phyloP scores from a whole-genome alignment of 1,140 invertebrate genomes.

The Drosophila ercepeae region DNA sequence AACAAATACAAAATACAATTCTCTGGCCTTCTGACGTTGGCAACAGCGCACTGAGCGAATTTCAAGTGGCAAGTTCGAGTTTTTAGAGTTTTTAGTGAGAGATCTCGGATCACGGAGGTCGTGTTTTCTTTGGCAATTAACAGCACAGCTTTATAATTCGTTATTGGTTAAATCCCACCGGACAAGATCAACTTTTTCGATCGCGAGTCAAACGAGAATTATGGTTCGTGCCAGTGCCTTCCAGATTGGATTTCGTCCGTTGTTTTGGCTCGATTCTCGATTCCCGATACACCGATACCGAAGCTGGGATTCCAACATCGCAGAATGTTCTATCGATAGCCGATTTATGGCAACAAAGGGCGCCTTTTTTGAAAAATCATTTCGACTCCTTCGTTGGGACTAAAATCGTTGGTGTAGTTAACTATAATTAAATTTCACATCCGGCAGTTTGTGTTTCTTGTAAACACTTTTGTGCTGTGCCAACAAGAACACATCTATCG shows the following conservation, averaged over 20 bases:
- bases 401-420: neutral
- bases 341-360: neutral
- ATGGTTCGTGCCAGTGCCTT: neutral
- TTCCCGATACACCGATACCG: neutral
- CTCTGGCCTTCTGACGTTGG: slow-evolving; percentile 26
- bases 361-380: neutral
- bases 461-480: no score
- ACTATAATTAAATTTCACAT: neutral
- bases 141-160: slow-evolving; percentile 11
- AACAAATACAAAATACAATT: neutral
- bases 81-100: neutral
- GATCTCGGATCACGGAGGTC: slow-evolving; percentile 18
- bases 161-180: neutral
- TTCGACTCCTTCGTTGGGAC: neutral
- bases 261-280: neutral
- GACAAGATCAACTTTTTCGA: slow-evolving; percentile 1
- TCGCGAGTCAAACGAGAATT: neutral
- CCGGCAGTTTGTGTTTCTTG: neutral
- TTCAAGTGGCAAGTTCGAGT: neutral
- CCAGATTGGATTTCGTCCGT: neutral
- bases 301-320: neutral
- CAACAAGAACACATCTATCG: neutral
- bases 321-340: neutral
- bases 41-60: slow-evolving; percentile 1
- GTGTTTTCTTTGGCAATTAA: slow-evolving; percentile 40